These are phyloP conservation scores for Mycetomoellerius zeteki DNA, from an alignment of 1,140 invertebrate genomes.

Conservation along the genomic window DNA sequence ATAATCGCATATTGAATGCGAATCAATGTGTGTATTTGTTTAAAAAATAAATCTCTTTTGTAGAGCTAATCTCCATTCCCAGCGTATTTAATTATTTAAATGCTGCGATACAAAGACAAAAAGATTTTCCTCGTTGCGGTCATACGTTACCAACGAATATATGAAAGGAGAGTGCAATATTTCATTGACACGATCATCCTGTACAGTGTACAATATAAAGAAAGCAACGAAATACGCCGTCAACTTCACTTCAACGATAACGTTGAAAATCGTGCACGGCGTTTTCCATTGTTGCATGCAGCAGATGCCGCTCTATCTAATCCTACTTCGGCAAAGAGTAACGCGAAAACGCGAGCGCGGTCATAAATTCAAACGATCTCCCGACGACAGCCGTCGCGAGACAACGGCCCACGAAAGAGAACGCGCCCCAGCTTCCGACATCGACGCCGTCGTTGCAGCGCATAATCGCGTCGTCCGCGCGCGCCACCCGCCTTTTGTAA, in stretches of 20 bases:
- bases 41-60: no score
- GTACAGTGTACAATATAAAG: not conserved
- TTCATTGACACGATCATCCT: slow-evolving; percentile 21
- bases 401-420: slow-evolving; percentile 26
- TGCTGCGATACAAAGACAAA: not conserved
- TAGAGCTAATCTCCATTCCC: not conserved
- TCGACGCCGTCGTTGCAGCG: slow-evolving; percentile 41
- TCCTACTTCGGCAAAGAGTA: slow-evolving; percentile 41
- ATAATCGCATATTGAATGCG: not conserved
- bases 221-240: slow-evolving; percentile 25
- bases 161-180: slow-evolving; percentile 8
- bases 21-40: not conserved
- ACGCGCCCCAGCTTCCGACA: slow-evolving; percentile 25
- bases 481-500: slow-evolving; percentile 78
- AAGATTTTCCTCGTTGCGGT: slow-evolving; percentile 9
- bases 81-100: slow-evolving; percentile 24
- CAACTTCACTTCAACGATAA: slow-evolving; percentile 18
- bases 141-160: slow-evolving; percentile 6
- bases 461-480: slow-evolving; percentile 63
- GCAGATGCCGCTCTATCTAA: slow-evolving; percentile 40
- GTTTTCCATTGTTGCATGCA: slow-evolving; percentile 45
- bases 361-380: slow-evolving; percentile 45
- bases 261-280: slow-evolving; percentile 22
- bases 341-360: slow-evolving; percentile 42
- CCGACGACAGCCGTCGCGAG: slow-evolving; percentile 38